A percentile compares a stretch with the other conserved stretches of the same genome.
phyloP scores from a whole-genome alignment of 1,140 invertebrate species.

The Drosophila ohnishii region DNA sequence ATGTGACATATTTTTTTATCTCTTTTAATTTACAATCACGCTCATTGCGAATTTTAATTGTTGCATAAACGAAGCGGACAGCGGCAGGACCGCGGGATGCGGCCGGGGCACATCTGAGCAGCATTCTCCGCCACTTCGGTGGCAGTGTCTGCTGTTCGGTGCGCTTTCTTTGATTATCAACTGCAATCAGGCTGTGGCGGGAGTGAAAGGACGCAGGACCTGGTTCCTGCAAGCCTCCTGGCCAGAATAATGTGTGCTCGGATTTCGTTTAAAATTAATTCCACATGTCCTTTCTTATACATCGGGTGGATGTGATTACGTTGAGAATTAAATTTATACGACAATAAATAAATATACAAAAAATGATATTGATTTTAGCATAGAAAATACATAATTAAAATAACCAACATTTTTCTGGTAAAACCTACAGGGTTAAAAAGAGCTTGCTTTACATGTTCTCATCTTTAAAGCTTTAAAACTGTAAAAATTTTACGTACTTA shows the following conservation, averaged over 20 bases:
- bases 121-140: constrained; percentile 10
- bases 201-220: not conserved
- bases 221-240: not conserved
- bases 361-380: no score
- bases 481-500: no score
- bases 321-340: not conserved
- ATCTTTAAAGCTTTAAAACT: not conserved
- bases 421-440: no score
- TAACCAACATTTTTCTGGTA: not conserved
- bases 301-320: not conserved
- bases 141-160: constrained; percentile 8
- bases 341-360: not conserved
- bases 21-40: constrained; percentile 76
- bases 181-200: constrained; percentile 40
- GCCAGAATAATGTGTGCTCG: constrained; percentile 11
- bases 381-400: no score
- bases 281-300: not conserved
- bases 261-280: constrained; percentile 31
- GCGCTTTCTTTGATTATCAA: constrained; percentile 62
- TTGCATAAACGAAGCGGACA: constrained; percentile 68
- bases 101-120: constrained; percentile 9
- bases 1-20: constrained; percentile 66
- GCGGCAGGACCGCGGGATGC: constrained; percentile 14
- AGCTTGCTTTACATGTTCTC: no score
- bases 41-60: constrained; percentile 72